Evolutionary conservation across 2,113 vertebrate species (phyloP).

Genomic region (Xerus inauris): DNA sequence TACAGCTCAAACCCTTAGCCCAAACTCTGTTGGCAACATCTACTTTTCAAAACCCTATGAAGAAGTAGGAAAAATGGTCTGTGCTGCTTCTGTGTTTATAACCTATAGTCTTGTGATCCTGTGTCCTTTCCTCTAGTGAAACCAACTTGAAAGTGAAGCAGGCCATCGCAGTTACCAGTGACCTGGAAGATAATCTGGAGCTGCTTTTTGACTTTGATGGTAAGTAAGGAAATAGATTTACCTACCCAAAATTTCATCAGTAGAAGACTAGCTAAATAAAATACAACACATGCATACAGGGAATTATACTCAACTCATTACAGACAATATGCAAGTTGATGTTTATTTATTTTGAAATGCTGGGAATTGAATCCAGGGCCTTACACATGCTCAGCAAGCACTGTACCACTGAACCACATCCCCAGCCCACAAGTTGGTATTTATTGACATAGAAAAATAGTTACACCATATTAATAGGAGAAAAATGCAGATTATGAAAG

Average conservation of each 20-base stretch:
- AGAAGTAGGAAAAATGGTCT: not conserved
- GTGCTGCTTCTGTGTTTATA: not conserved
- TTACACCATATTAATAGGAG: not conserved
- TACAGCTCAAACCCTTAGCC: not conserved
- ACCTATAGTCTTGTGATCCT: not conserved
- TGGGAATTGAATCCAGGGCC: no score
- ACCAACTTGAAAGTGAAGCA: constrained; percentile 99
- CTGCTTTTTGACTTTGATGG: constrained; percentile 91
- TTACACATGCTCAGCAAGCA: no score
- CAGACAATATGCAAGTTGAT: constrained; percentile 30
- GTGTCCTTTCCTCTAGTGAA: constrained; percentile 88
- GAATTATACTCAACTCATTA: constrained; percentile 6
- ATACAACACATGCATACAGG: not conserved
- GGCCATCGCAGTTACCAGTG: constrained; percentile 91
- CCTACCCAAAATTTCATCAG: not conserved
- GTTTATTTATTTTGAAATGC: no score
- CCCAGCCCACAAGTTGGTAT: not conserved
- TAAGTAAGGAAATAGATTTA: constrained; percentile 81
- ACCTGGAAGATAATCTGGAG: constrained; percentile 89
- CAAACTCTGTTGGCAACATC: not conserved
- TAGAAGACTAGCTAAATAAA: constrained; percentile 20
- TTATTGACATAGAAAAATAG: constrained; percentile 51
- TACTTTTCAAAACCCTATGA: constrained; percentile 28
- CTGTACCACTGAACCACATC: no score
- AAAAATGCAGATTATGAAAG: not conserved